Conservation (phyloP, 2,113 vertebrate genomes). For the Heteronetta atricapilla region DNA sequence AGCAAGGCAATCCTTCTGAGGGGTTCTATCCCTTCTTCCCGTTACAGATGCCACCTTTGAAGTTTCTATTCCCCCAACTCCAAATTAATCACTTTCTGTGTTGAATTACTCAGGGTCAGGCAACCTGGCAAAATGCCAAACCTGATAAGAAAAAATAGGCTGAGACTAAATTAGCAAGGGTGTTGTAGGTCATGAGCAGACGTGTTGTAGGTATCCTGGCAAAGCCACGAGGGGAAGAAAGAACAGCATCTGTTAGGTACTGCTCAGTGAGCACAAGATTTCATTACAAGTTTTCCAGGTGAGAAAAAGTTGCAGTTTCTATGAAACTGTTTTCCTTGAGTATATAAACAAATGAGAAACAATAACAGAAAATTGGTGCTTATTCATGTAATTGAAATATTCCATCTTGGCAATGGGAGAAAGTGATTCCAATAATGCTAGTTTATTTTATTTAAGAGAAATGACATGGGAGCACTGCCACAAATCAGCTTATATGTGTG, state of each 20-base stretch:
- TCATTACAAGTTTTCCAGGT: background rate
- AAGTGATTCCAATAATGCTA: background rate
- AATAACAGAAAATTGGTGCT: background rate
- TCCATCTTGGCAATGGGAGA: background rate
- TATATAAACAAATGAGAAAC: background rate
- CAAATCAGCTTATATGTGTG: constrained; percentile 9
- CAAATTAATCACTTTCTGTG: constrained; percentile 58
- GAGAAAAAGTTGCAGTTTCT: constrained; percentile 5
- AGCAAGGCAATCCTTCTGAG: background rate
- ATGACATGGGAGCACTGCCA: background rate
- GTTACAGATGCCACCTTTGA: constrained; percentile 46
- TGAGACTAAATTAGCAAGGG: constrained; percentile 54
- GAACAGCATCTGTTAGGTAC: constrained; percentile 49
- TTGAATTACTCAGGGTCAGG: constrained; percentile 46
- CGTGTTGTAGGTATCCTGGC: constrained; percentile 54
- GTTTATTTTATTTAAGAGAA: constrained; percentile 16
- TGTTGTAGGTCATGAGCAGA: constrained; percentile 55
- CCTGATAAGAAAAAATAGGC: constrained; percentile 31
- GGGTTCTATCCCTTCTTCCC: background rate
- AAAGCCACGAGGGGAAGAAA: constrained; percentile 8
- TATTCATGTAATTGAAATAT: background rate
- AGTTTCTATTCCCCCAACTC: constrained; percentile 47
- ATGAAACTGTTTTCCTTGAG: background rate
- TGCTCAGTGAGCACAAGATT: constrained; percentile 48
- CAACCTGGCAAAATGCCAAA: constrained; percentile 46